Conservation (phyloP, 2,113 vertebrate genomes). For the Silurus meridionalis region DNA sequence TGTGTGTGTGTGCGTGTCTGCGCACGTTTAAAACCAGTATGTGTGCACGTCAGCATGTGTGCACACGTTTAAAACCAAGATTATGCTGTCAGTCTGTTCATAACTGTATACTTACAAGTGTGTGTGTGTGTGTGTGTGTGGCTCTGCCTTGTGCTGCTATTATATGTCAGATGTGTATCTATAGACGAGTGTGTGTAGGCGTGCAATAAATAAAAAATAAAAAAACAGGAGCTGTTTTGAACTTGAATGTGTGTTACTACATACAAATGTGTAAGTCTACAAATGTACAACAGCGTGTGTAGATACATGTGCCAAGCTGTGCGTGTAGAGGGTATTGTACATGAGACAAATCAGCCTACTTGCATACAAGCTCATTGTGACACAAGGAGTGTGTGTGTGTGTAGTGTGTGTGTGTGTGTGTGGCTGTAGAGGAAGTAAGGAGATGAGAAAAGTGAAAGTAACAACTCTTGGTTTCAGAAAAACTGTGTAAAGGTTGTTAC, state of each 20-base stretch:
- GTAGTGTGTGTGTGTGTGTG: not conserved
- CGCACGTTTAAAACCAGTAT: not conserved
- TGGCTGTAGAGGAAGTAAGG: constrained; percentile 17
- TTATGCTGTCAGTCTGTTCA: not conserved
- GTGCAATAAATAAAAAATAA: not conserved
- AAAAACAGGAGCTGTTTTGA: not conserved
- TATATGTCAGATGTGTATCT: constrained; percentile 29
- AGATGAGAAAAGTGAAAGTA: constrained; percentile 22
- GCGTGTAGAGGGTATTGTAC: not conserved
- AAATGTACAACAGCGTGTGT: not conserved
- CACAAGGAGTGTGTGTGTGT: not conserved
- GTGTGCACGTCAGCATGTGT: not conserved
- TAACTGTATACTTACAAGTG: not conserved
- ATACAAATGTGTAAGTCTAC: not conserved
- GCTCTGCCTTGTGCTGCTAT: not conserved
- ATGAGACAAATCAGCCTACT: not conserved
- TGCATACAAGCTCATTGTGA: not conserved
- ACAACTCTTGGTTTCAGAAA: not conserved
- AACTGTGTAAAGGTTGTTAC: not conserved
- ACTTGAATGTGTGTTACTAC: not conserved
- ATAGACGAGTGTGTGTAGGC: constrained; percentile 2
- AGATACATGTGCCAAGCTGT: not conserved
- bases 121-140: not conserved
- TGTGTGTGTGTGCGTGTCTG: not conserved
- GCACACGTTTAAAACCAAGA: not conserved